These are phyloP conservation scores for Drosophila baimaii DNA, from an alignment of 1,140 invertebrate species.

Conservation along the genomic window DNA sequence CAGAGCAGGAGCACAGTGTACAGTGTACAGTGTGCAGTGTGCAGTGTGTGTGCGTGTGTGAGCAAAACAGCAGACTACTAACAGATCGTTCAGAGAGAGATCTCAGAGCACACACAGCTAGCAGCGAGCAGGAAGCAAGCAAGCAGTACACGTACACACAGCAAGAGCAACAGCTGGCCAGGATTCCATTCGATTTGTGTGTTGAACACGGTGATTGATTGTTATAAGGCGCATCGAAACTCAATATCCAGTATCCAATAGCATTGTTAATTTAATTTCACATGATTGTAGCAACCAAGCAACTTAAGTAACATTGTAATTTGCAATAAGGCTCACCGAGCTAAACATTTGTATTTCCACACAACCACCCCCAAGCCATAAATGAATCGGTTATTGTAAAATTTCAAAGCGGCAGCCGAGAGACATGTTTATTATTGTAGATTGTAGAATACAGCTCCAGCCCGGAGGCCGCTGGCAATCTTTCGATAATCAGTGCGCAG, in stretches of 20 bases:
- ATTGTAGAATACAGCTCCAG: constrained; percentile 32
- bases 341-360: constrained; percentile 57
- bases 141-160: constrained; percentile 70
- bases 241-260: constrained; percentile 56
- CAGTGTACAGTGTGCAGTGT: constrained; percentile 30
- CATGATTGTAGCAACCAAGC: constrained; percentile 46
- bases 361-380: constrained; percentile 30
- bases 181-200: constrained; percentile 64
- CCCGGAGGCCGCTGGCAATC: constrained; percentile 48
- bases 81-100: constrained; percentile 35
- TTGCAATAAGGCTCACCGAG: constrained; percentile 40
- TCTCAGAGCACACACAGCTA: constrained; percentile 39
- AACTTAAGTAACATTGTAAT: constrained; percentile 65
- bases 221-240: constrained; percentile 48
- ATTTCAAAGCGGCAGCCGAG: constrained; percentile 58
- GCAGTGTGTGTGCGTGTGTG: constrained; percentile 29
- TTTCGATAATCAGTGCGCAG: constrained; percentile 79
- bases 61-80: constrained; percentile 28
- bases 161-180: constrained; percentile 68
- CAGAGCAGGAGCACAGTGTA: constrained; percentile 10
- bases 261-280: constrained; percentile 65
- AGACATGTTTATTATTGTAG: constrained; percentile 41
- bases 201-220: constrained; percentile 53
- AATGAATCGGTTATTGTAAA: constrained; percentile 34
- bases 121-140: constrained; percentile 40